Evolutionary conservation across 2,797 vertebrate species (phyloP), one percentile per base, ranked within the genome.

Genomic region (Pygocentrus nattereri): DNA sequence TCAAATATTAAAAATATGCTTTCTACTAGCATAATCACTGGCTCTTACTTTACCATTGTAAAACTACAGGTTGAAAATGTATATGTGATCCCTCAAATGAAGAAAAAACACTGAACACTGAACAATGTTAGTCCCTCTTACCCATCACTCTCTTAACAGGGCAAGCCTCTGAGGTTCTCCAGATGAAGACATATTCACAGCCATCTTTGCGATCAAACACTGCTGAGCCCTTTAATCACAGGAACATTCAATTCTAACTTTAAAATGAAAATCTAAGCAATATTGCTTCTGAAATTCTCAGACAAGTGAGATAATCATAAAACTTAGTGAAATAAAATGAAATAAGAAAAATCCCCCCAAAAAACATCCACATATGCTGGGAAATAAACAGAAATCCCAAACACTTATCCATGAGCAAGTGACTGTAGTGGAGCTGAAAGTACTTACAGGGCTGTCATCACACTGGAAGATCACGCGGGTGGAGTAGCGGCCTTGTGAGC

Each of bases 111-210:
- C n/a, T n/a, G n/a, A n/a, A n/a, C n/a, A n/a, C n/a, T n/a, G n/a
- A 10, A 44, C 41, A 5, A 4, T 44, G 41, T 25, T 47, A 67
- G 19, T 52, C 59, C 15, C 38, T 73, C 74, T 10, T 87, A 94
- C 93, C 94, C 88, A 96, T 92, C 68, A 91, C 91, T 89, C 90
- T 96, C 87, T 83, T 91, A 81, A 98, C 83, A 0, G 97, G 96
- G 74, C 98, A 99, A 12, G 98, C 97, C 84, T 96, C 96, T 4
- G 97, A 93, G 0, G 98, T 99, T 87, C 96, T 96, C 98, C 98
- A 99, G 70, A 97, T 84, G 85, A 99, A 99, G 27, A 98, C 93
- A 4, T 95, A 98, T 76, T 99, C 98, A 88, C 98, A 99, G 2
- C 92, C 94, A 0, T 94, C 92, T 81, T 88, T 83, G 21, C 94